Evolutionary conservation across 2,113 vertebrate species (phyloP).

Genomic region (Mustela nigripes): DNA sequence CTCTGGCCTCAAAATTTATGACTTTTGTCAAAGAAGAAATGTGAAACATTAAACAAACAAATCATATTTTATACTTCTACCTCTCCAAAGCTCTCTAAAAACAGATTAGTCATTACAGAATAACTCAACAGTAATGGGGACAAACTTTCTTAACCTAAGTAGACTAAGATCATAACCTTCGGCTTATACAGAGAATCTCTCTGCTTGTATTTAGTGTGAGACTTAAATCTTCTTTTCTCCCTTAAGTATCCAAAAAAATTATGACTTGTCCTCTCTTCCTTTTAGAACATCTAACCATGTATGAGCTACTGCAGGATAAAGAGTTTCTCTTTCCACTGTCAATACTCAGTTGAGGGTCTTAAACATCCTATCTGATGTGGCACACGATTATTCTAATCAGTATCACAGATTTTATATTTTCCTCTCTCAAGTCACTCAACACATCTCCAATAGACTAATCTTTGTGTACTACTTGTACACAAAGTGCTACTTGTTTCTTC

Average conservation of each 20-base stretch:
- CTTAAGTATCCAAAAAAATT: not conserved
- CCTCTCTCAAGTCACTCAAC: not conserved
- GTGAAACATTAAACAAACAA: constrained; percentile 27
- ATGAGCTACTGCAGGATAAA: not conserved
- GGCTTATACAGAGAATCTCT: constrained; percentile 28
- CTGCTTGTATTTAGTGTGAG: not conserved
- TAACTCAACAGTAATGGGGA: not conserved
- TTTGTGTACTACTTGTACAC: not conserved
- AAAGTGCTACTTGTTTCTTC: not conserved
- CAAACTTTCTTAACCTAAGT: constrained; percentile 30
- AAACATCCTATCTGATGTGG: not conserved
- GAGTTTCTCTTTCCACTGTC: not conserved
- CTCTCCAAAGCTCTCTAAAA: constrained; percentile 31
- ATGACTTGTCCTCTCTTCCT: not conserved
- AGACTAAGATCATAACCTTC: not conserved
- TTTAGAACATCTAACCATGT: not conserved
- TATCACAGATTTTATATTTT: not conserved
- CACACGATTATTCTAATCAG: not conserved
- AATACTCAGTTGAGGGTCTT: not conserved
- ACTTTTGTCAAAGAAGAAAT: constrained; percentile 44
- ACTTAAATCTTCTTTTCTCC: not conserved
- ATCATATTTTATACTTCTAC: not conserved
- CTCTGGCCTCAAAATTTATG: constrained; percentile 37
- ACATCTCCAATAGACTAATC: not conserved
- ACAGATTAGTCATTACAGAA: not conserved